Conservation (phyloP, 2,888 invertebrate genomes). For the Liposcelis brunnea region DNA sequence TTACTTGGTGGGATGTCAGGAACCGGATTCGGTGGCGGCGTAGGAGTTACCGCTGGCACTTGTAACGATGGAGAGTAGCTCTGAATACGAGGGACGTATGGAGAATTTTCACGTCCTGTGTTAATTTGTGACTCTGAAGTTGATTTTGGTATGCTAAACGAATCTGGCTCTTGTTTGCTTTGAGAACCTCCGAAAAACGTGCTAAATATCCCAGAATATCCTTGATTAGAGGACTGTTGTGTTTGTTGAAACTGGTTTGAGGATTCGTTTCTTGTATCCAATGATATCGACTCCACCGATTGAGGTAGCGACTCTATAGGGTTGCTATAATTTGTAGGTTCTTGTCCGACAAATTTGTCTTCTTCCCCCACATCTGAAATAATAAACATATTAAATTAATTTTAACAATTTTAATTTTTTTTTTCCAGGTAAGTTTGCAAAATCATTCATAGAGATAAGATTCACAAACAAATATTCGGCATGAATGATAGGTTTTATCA, state of each 20-base stretch:
- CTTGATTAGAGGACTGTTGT: neutral
- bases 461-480: no score
- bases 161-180: neutral
- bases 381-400: conserved; percentile 9
- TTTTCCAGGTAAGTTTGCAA: neutral
- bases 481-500: no score
- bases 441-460: no score
- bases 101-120: neutral
- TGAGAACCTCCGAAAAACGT: neutral
- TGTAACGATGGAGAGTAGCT: conserved; percentile 1
- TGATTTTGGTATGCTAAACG: neutral
- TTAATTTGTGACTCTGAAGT: no score
- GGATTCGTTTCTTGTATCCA: neutral
- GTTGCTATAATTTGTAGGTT: conserved; percentile 12
- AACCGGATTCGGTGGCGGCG: no score
- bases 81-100: neutral
- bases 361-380: conserved; percentile 20
- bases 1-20: no score
- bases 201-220: conserved; percentile 3
- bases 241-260: neutral
- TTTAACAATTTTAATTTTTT: neutral
- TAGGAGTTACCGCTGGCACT: neutral
- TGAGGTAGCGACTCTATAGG: conserved; percentile 8
- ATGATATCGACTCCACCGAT: no score
- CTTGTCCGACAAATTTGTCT: conserved; percentile 22